These are phyloP conservation scores for Xerus inauris DNA, from an alignment of 2,113 vertebrate genomes.

Conservation along the genomic window DNA sequence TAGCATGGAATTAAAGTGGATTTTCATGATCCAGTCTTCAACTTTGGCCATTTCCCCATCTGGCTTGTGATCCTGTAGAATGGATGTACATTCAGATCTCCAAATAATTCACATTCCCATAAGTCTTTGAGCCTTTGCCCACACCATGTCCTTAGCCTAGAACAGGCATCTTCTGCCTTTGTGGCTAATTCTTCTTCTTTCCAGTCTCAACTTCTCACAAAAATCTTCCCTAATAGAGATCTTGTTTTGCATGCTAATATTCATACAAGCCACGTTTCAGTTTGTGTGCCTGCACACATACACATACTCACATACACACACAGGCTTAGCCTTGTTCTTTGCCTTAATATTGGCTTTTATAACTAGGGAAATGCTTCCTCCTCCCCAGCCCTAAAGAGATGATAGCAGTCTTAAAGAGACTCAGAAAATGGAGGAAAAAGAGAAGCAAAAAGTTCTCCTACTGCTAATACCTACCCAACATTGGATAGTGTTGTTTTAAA, in stretches of 20 bases:
- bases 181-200: neutral
- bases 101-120: neutral
- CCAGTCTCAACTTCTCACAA: neutral
- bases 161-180: neutral
- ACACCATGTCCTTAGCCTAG: neutral
- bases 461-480: neutral
- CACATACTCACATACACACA: neutral
- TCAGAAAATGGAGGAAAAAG: neutral
- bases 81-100: neutral
- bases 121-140: neutral
- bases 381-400: neutral
- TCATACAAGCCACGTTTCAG: neutral
- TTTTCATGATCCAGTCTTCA: constrained; percentile 26
- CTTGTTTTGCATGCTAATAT: neutral
- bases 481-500: neutral
- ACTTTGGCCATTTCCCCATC: neutral
- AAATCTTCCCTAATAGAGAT: neutral
- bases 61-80: neutral
- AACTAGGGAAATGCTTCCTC: neutral
- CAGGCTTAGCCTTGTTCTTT: neutral
- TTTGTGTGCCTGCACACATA: neutral
- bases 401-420: neutral
- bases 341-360: neutral
- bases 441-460: constrained; percentile 12
- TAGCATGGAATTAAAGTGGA: constrained; percentile 47